Conservation (phyloP, 2,888 invertebrate genomes). For the Lutraria lutraria region DNA sequence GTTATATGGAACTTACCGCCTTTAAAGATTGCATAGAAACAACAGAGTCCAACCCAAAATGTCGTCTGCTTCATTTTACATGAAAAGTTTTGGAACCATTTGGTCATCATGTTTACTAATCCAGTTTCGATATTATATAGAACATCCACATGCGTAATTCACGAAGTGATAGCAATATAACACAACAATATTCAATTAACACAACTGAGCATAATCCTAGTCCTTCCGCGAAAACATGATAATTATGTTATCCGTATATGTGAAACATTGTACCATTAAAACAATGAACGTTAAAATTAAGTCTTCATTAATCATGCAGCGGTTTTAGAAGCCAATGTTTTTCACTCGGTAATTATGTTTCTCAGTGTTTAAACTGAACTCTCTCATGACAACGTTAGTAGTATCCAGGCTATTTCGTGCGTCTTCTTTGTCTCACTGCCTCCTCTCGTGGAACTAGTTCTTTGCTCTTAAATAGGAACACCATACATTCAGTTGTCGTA, state of each 20-base stretch:
- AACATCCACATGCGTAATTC: neutral
- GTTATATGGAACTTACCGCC: conserved; percentile 47
- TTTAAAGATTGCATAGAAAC: conserved; percentile 62
- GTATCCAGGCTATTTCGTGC: neutral
- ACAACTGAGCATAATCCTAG: neutral
- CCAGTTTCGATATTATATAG: neutral
- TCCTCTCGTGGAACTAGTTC: neutral
- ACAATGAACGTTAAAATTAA: neutral
- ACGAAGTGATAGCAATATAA: neutral
- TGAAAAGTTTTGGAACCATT: conserved; percentile 43
- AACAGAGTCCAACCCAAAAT: conserved; percentile 54
- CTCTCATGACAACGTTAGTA: neutral
- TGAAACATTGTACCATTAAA: neutral
- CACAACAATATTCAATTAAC: neutral
- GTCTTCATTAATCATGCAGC: neutral
- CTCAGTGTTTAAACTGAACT: neutral
- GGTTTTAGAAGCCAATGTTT: neutral
- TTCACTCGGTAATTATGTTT: neutral
- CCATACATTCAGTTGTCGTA: conserved; percentile 21
- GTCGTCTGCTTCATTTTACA: conserved; percentile 54
- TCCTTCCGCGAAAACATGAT: neutral
- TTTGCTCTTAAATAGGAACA: conserved; percentile 7
- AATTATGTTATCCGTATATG: neutral
- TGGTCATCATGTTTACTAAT: conserved; percentile 28
- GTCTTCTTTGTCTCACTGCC: neutral